phyloP scores from a whole-genome alignment of 2,888 invertebrate species.

The Dendrolimus houi region DNA sequence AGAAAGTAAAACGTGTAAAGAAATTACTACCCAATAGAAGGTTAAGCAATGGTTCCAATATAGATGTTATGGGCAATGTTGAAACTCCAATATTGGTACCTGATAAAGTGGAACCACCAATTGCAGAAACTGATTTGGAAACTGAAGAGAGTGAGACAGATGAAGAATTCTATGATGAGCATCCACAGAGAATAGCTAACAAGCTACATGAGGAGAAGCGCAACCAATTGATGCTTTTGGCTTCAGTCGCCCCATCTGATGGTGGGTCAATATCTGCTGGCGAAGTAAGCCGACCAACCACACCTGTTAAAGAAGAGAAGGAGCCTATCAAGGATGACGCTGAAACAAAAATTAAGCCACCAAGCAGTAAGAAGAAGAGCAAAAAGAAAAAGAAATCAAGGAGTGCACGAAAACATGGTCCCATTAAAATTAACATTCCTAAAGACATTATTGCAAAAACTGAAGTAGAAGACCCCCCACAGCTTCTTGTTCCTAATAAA shows the following conservation, averaged over 20 bases:
- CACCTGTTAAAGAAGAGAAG: conserved; percentile 66
- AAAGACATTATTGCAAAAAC: conserved; percentile 58
- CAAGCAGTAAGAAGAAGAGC: conserved; percentile 81
- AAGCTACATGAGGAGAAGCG: conserved; percentile 85
- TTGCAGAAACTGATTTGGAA: conserved; percentile 89
- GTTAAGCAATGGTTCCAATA: conserved; percentile 67
- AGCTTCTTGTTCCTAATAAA: conserved; percentile 51
- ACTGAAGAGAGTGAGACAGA: conserved; percentile 91
- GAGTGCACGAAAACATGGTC: conserved; percentile 62
- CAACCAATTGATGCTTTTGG: conserved; percentile 79
- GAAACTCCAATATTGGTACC: conserved; percentile 63
- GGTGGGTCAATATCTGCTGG: conserved; percentile 71
- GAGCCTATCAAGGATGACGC: conserved; percentile 29
- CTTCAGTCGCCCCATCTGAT: conserved; percentile 78
- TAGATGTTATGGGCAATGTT: conserved; percentile 70
- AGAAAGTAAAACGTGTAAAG: conserved; percentile 56
- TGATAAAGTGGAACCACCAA: conserved; percentile 75
- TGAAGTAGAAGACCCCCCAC: conserved; percentile 30
- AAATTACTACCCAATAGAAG: conserved; percentile 51
- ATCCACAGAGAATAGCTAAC: conserved; percentile 85
- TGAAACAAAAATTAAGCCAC: conserved; percentile 67
- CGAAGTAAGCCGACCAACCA: conserved; percentile 79
- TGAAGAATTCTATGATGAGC: conserved; percentile 91
- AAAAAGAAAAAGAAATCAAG: conserved; percentile 78
- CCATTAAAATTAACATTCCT: conserved; percentile 79